A percentile compares a stretch with the other conserved stretches of the same genome.
phyloP scores from a whole-genome alignment of 1,140 invertebrate species.

The Bombus affinis region DNA sequence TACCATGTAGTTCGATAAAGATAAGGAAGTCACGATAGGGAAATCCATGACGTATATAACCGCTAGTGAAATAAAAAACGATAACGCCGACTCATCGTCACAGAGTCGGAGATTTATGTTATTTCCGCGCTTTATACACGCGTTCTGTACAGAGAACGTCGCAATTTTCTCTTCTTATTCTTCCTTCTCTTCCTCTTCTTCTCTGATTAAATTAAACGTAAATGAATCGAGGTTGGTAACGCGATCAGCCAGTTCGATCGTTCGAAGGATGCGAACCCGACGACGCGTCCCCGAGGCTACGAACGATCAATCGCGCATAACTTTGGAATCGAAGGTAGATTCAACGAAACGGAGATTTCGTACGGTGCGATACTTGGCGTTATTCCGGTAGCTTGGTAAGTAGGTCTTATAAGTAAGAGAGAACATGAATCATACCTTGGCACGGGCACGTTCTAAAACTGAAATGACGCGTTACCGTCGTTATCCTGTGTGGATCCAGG shows the following conservation, averaged over 20 bases:
- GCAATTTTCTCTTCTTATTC: not conserved
- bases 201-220: no score
- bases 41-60: slow-evolving; percentile 13
- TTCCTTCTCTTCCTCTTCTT: not conserved
- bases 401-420: slow-evolving; percentile 12
- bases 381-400: slow-evolving; percentile 8
- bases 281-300: not conserved
- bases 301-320: not conserved
- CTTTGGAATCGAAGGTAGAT: not conserved
- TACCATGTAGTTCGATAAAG: slow-evolving; percentile 28
- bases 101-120: not conserved
- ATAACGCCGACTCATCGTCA: not conserved
- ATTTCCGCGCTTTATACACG: not conserved
- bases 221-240: not conserved
- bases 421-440: slow-evolving; percentile 38
- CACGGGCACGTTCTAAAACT: not conserved
- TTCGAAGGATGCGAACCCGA: not conserved
- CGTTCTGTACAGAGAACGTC: not conserved
- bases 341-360: not conserved
- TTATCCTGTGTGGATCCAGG: not conserved
- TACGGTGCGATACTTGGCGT: not conserved
- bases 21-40: slow-evolving; percentile 27
- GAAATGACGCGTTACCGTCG: slow-evolving; percentile 1
- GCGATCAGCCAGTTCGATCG: not conserved
- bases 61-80: slow-evolving; percentile 8